These are phyloP conservation scores for Gortyna flavago DNA, from an alignment of 2,888 invertebrate species.

Conservation along the genomic window DNA sequence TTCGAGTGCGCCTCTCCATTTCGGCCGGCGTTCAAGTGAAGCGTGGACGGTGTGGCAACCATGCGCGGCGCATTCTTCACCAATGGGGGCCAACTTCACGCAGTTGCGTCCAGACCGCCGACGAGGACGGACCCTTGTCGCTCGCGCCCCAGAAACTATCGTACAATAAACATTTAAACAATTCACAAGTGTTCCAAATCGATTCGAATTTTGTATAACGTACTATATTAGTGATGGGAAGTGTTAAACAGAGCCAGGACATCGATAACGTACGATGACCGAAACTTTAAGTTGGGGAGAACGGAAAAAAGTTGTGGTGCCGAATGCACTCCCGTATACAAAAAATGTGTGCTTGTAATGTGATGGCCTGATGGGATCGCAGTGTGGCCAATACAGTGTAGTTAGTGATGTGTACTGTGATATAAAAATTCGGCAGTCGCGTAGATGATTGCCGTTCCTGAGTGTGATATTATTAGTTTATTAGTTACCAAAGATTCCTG, in stretches of 20 bases:
- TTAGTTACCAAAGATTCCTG: constrained; percentile 90
- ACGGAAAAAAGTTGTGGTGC: constrained; percentile 87
- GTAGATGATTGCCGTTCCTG: constrained; percentile 87
- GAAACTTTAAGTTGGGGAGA: constrained; percentile 85
- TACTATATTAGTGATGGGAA: constrained; percentile 81
- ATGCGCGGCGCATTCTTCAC: constrained; percentile 89
- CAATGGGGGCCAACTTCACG: constrained; percentile 87
- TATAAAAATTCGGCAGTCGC: constrained; percentile 87
- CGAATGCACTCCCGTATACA: constrained; percentile 85
- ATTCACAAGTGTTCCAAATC: constrained; percentile 82
- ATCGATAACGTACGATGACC: constrained; percentile 83
- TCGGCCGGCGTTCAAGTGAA: constrained; percentile 81
- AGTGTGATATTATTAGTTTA: constrained; percentile 89
- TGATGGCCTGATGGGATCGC: constrained; percentile 89
- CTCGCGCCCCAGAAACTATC: constrained; percentile 81
- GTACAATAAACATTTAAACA: constrained; percentile 85
- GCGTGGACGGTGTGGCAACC: constrained; percentile 88
- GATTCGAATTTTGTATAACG: constrained; percentile 73
- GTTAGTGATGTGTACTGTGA: constrained; percentile 90
- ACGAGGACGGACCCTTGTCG: constrained; percentile 80
- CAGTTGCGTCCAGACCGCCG: constrained; percentile 85
- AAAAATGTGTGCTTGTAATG: constrained; percentile 87
- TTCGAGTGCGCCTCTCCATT: constrained; percentile 78
- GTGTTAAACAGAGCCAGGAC: constrained; percentile 67
- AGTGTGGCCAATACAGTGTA: constrained; percentile 86